Conservation (phyloP, 2,888 invertebrate genomes). For the Aleiodes testaceus region DNA sequence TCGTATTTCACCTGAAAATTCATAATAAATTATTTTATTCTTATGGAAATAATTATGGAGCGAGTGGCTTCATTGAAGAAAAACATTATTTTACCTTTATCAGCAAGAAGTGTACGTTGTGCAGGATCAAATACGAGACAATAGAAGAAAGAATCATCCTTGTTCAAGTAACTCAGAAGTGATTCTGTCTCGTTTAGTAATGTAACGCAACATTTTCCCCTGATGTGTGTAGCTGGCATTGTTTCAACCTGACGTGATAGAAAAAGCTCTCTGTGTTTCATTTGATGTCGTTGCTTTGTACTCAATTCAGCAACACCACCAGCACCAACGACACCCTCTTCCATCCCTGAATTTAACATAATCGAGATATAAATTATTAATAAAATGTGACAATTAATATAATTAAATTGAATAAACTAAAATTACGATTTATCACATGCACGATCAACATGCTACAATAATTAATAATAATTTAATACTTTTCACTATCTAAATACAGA, state of each 20-base stretch:
- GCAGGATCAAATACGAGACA: conserved; percentile 99
- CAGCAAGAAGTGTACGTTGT: conserved; percentile 98
- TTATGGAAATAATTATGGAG: background rate
- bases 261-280: conserved; percentile 98
- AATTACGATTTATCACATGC: conserved; percentile 27
- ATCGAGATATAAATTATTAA: too few relatives aligned
- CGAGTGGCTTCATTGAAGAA: too few relatives aligned
- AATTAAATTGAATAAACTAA: background rate
- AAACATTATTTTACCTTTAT: conserved; percentile 82
- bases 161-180: conserved; percentile 95
- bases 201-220: conserved; percentile 99
- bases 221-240: conserved; percentile 97
- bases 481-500: background rate
- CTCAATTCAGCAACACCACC: conserved; percentile 80
- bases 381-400: background rate
- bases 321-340: conserved; percentile 73
- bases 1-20: conserved; percentile 75
- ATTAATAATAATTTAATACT: conserved; percentile 10
- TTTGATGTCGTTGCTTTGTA: conserved; percentile 93
- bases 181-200: conserved; percentile 99
- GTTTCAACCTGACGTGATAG: conserved; percentile 98
- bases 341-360: conserved; percentile 61
- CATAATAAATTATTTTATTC: too few relatives aligned
- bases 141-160: conserved; percentile 99
- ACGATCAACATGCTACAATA: conserved; percentile 40